phyloP scores from a whole-genome alignment of 1,140 invertebrate species.

The Euura saliciscinereae region DNA sequence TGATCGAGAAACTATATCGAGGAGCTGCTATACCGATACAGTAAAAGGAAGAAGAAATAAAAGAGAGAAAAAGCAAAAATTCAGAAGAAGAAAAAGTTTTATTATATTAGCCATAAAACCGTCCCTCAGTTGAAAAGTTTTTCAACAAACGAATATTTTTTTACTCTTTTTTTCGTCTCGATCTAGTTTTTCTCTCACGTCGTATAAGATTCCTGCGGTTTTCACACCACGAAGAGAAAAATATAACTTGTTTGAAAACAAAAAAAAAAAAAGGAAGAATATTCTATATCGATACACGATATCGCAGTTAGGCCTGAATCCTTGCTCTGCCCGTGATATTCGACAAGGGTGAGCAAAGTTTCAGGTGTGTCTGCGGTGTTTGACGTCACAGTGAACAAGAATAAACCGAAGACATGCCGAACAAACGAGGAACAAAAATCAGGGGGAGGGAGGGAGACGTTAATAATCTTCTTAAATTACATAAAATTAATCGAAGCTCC shows the following conservation, averaged over 20 bases:
- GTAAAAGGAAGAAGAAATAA: too few species aligned
- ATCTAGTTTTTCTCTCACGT: neutral
- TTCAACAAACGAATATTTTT: neutral
- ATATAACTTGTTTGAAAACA: too few species aligned
- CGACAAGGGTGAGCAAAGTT: slow-evolving; percentile 55
- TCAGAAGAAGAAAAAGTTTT: too few species aligned
- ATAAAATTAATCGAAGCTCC: too few species aligned
- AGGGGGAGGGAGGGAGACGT: neutral
- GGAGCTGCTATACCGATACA: too few species aligned
- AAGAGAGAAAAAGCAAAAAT: too few species aligned
- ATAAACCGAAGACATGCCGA: too few species aligned
- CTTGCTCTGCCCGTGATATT: slow-evolving; percentile 52
- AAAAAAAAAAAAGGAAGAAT: neutral
- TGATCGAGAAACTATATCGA: too few species aligned
- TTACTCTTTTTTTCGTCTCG: neutral
- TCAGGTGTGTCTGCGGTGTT: slow-evolving; percentile 52
- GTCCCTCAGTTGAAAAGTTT: neutral
- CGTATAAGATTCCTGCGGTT: too few species aligned
- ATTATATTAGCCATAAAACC: too few species aligned
- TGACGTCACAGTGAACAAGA: neutral
- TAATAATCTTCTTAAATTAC: too few species aligned
- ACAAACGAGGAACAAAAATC: neutral
- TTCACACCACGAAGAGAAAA: too few species aligned
- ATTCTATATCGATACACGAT: slow-evolving; percentile 23
- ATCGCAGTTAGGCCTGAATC: slow-evolving; percentile 55